These are phyloP conservation scores for Hemichromis elongatus DNA, from an alignment of 2,113 vertebrate genomes.

Conservation along the genomic window DNA sequence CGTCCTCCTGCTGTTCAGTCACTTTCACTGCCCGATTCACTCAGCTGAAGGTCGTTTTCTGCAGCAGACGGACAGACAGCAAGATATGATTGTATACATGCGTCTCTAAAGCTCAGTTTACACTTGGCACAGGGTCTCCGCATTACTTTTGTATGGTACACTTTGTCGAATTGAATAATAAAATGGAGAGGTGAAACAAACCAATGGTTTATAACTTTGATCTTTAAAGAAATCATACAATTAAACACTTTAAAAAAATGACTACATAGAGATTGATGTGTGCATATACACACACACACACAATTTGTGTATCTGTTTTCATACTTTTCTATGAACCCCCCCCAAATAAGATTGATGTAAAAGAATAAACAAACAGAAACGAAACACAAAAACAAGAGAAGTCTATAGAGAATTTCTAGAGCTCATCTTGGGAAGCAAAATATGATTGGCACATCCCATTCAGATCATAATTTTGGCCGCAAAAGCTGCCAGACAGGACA, in stretches of 20 bases:
- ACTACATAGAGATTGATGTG: too few relatives aligned
- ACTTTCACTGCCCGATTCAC: conserved; percentile 95
- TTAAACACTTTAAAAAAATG: not conserved
- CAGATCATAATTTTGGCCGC: not conserved
- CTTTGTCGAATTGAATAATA: too few relatives aligned
- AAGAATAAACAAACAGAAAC: not conserved
- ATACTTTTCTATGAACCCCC: too few relatives aligned
- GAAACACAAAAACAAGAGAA: not conserved
- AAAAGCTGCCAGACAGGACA: not conserved
- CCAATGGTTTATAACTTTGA: not conserved
- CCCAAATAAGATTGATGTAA: not conserved
- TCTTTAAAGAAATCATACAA: not conserved
- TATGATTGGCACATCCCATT: not conserved
- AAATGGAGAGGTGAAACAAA: too few relatives aligned
- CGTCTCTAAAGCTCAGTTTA: not conserved
- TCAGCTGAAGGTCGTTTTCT: conserved; percentile 96
- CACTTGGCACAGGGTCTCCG: not conserved
- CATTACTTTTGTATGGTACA: not conserved
- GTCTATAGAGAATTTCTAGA: not conserved
- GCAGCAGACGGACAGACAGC: conserved; percentile 36
- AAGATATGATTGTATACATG: not conserved
- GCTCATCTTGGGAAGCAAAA: not conserved
- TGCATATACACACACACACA: too few relatives aligned
- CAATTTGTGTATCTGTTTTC: too few relatives aligned
- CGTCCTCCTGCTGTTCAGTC: conserved; percentile 68